Evolutionary conservation across 2,797 vertebrate genomes (phyloP).

Genomic region (Dryobates pubescens): DNA sequence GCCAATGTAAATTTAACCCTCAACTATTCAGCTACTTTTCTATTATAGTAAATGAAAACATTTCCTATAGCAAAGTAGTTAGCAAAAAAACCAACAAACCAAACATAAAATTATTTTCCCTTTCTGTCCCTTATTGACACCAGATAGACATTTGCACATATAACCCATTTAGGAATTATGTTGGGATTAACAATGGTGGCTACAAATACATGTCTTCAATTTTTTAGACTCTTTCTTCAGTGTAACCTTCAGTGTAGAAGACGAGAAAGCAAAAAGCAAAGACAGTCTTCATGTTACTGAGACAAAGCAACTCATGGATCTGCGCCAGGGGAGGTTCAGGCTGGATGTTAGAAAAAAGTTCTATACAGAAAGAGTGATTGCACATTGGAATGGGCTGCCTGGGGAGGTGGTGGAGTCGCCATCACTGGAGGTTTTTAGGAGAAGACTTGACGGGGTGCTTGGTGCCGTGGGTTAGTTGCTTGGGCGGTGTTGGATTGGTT

Average conservation of each 20-base stretch:
- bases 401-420: too few species aligned
- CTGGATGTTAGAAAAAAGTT: too few species aligned
- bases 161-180: not conserved
- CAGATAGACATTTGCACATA: not conserved
- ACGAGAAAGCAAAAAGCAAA: not conserved
- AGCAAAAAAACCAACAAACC: not conserved
- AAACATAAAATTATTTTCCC: not conserved
- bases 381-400: too few species aligned
- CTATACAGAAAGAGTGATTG: too few species aligned
- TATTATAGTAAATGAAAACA: not conserved
- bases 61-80: not conserved
- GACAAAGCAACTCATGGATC: not conserved
- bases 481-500: too few species aligned
- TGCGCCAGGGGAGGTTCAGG: too few species aligned
- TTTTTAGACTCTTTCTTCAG: not conserved
- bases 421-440: too few species aligned
- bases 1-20: conserved; percentile 20
- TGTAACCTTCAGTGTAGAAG: not conserved
- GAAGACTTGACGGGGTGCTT: too few species aligned
- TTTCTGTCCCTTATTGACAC: not conserved
- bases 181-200: not conserved
- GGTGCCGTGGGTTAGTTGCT: too few species aligned
- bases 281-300: not conserved
- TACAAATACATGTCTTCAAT: not conserved
- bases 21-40: not conserved